Evolutionary conservation across 2,797 vertebrate species (phyloP), one percentile per base, ranked within the genome.

Genomic region (Lepilemur ruficaudatus): DNA sequence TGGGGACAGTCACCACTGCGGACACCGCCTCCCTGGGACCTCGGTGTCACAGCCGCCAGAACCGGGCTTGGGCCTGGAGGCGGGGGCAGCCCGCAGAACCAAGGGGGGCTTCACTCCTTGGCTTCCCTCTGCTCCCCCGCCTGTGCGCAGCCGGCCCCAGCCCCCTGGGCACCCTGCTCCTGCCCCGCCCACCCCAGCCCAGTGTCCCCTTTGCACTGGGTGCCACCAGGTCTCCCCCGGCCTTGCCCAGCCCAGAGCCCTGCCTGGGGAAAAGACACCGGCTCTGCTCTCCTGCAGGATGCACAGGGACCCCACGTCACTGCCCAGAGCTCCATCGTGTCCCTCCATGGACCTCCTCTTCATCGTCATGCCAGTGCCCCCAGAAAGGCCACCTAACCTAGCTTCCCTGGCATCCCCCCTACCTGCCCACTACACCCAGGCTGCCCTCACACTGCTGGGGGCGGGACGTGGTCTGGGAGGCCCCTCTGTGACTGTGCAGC

Each of bases 301-400:
- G 0, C 52, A 1, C 1, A 4, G 38, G 0, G 35, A 28, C 25
- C 65, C 72, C 20, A 10, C 57, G 1, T 4, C 8, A 28, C 17
- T 20, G 22, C 12, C 55, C 1, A 1, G 3, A 35, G 32, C 17
- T 14, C 73, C 1, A 0, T 32, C 32, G 0, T 5, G 2, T 3
- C 55, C n/a, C 13, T 38, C 41, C 17, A 4, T 28, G 23, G 13
- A 48, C 67, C 41, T 41, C 14, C 28, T 46, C n/a, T 38, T 5
- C 9, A 35, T 28, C 13, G 8, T 14, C 75, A 4, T 10, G 11
- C 14, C 75, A 3, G 28, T 7, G 13, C 73, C n/a, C 59, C n/a
- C 23, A 8, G 32, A 52, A 87, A 67, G 67, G 52, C 50, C 50
- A 52, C 17, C 50, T 52, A 5, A 7, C 50, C 50, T 52, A 1